Evolutionary conservation across 1,140 invertebrate species (phyloP).

Genomic region (Macrobrachium rosenbergii): DNA sequence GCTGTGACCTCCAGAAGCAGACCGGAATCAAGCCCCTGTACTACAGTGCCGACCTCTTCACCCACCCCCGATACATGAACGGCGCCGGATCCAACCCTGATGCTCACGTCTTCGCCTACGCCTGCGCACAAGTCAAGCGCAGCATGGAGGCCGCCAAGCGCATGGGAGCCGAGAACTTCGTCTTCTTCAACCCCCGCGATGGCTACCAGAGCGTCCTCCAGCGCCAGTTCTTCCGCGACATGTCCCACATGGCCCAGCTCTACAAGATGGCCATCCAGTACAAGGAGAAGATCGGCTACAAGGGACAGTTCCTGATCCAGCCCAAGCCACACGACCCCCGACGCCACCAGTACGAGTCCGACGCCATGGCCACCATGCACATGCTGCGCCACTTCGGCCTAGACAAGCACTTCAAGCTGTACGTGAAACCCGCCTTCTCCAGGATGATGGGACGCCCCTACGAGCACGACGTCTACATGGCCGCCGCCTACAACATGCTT

Average conservation of each 20-base stretch:
- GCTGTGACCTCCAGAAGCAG: conserved; percentile 60
- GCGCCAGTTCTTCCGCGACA: conserved; percentile 58
- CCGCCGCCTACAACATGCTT: conserved; percentile 63
- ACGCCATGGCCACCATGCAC: conserved; percentile 59
- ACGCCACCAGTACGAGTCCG: conserved; percentile 64
- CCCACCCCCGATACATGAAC: conserved; percentile 64
- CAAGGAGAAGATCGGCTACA: conserved; percentile 65
- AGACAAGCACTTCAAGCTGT: conserved; percentile 63
- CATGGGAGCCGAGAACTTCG: conserved; percentile 64
- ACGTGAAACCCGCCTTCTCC: conserved; percentile 61
- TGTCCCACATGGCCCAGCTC: conserved; percentile 64
- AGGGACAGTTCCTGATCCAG: conserved; percentile 65
- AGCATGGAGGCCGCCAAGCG: conserved; percentile 60
- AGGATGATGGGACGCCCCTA: conserved; percentile 53
- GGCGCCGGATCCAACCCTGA: conserved; percentile 64
- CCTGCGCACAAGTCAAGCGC: conserved; percentile 62
- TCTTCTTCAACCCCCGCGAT: conserved; percentile 65
- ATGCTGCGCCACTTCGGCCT: conserved; percentile 61
- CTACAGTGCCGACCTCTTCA: conserved; percentile 61
- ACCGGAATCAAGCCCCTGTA: conserved; percentile 52
- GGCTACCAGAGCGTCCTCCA: conserved; percentile 65
- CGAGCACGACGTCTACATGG: conserved; percentile 64
- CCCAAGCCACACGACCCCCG: conserved; percentile 61
- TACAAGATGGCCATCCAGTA: conserved; percentile 65
- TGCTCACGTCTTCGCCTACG: conserved; percentile 64